These are phyloP conservation scores for Danio jaintianensis DNA, from an alignment of 2,797 vertebrate genomes.

Conservation along the genomic window DNA sequence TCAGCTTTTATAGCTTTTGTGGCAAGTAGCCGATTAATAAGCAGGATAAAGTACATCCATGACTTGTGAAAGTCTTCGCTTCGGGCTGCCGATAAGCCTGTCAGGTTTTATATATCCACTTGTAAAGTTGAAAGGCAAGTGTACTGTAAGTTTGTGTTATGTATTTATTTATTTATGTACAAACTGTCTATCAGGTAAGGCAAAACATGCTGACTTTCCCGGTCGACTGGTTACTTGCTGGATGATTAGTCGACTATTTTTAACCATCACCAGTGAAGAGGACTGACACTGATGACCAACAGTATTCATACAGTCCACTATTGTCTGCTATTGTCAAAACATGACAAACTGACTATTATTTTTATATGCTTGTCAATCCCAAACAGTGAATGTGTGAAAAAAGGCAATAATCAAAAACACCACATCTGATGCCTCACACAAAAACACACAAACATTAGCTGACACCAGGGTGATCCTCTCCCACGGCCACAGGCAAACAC, in stretches of 20 bases:
- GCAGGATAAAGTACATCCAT: too few relatives aligned
- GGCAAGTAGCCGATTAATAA: too few relatives aligned
- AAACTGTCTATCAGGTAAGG: background rate
- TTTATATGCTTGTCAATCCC: background rate
- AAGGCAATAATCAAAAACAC: background rate
- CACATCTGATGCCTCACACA: constrained; percentile 3
- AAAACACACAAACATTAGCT: background rate
- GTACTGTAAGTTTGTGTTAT: too few relatives aligned
- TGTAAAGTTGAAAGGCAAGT: too few relatives aligned
- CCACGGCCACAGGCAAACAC: constrained; percentile 36
- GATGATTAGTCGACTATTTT: background rate
- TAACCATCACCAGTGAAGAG: background rate
- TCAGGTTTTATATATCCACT: too few relatives aligned
- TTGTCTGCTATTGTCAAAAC: background rate
- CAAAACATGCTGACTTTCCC: background rate
- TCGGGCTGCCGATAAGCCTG: too few relatives aligned
- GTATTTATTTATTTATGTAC: background rate
- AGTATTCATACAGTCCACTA: background rate
- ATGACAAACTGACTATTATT: background rate
- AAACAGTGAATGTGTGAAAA: background rate
- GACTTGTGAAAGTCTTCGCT: too few relatives aligned
- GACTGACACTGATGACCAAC: background rate
- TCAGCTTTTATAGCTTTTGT: too few relatives aligned
- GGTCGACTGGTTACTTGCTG: background rate
- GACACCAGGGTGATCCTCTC: constrained; percentile 13